Conservation (phyloP, 1,140 invertebrate species). For the Ceratina japonica region DNA sequence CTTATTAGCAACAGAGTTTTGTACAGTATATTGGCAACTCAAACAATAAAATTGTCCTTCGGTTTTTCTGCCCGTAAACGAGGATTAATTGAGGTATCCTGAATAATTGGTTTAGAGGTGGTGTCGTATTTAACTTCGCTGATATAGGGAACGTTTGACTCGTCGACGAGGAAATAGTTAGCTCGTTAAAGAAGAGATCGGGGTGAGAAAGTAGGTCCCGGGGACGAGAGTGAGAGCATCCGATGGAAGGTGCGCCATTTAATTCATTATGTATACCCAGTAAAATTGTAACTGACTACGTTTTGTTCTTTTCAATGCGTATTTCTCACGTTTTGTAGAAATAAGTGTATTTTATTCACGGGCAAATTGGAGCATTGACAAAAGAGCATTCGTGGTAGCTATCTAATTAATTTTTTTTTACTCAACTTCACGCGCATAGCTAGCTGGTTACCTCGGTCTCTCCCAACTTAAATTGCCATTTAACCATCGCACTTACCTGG, state of each 20-base stretch:
- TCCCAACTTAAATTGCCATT: conserved; percentile 8
- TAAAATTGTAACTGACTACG: conserved; percentile 9
- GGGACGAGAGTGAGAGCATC: too few relatives aligned
- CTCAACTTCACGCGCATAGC: background rate
- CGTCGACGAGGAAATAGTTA: conserved; percentile 25
- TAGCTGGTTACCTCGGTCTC: background rate
- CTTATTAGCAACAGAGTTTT: background rate
- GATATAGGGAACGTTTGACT: conserved; percentile 25
- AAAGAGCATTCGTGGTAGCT: too few relatives aligned
- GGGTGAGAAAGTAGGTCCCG: background rate
- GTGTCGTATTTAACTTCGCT: conserved; percentile 29
- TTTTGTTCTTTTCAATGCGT: background rate
- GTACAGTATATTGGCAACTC: background rate
- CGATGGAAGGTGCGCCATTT: background rate
- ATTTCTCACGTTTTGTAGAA: too few relatives aligned
- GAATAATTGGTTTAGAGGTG: conserved; percentile 26
- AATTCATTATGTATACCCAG: conserved; percentile 14
- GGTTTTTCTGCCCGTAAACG: background rate
- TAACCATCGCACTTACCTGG: background rate
- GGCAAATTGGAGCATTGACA: too few relatives aligned
- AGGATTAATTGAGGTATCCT: conserved; percentile 22
- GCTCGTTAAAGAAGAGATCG: conserved; percentile 14
- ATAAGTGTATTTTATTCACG: too few relatives aligned
- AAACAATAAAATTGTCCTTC: background rate
- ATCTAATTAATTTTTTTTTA: background rate